Evolutionary conservation across 2,113 vertebrate species (phyloP).

Genomic region (Dipodomys stephensi): DNA sequence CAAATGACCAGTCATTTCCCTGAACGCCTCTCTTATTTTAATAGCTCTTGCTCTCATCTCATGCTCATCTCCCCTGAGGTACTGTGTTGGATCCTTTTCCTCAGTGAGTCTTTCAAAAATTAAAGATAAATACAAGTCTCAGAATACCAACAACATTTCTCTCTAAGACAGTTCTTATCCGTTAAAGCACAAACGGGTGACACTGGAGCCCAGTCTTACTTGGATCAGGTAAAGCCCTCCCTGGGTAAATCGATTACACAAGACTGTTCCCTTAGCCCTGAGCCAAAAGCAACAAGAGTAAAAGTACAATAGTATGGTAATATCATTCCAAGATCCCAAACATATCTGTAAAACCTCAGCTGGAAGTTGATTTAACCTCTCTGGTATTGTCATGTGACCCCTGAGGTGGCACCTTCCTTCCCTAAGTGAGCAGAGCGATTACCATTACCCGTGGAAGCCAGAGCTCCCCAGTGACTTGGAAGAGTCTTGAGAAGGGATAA

Average conservation of each 20-base stretch:
- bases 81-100: constrained; percentile 60
- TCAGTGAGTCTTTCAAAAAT: constrained; percentile 74
- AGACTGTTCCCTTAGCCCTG: constrained; percentile 56
- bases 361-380: constrained; percentile 82
- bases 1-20: constrained; percentile 74
- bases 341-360: constrained; percentile 80
- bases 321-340: constrained; percentile 82
- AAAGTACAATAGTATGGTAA: constrained; percentile 80
- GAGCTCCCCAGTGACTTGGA: constrained; percentile 72
- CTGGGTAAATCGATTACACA: constrained; percentile 75
- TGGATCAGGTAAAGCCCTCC: constrained; percentile 73
- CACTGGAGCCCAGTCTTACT: constrained; percentile 28
- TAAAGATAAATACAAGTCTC: constrained; percentile 78
- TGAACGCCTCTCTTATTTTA: constrained; percentile 75
- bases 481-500: constrained; percentile 76
- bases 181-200: constrained; percentile 58
- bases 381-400: constrained; percentile 78
- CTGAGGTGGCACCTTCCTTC: constrained; percentile 78
- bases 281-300: constrained; percentile 82
- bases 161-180: constrained; percentile 56
- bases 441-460: constrained; percentile 75
- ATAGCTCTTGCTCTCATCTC: constrained; percentile 71
- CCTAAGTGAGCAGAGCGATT: constrained; percentile 70
- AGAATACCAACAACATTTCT: constrained; percentile 73
- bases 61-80: constrained; percentile 70